phyloP scores from a whole-genome alignment of 2,797 vertebrate genomes.

The Molossus molossus region DNA sequence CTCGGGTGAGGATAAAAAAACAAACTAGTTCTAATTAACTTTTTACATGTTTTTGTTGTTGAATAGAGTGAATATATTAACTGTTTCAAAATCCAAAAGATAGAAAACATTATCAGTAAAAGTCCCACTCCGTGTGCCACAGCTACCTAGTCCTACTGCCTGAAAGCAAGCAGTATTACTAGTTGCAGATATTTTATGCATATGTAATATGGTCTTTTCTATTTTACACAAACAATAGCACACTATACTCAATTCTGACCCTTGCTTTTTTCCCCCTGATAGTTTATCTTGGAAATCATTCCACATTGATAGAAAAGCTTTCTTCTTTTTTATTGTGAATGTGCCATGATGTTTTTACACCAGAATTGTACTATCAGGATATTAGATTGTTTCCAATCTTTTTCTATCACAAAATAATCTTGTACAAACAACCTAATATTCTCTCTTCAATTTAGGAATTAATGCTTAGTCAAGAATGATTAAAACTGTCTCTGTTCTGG shows the following conservation, averaged over 20 bases:
- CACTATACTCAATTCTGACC: background rate
- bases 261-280: background rate
- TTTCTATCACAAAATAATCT: background rate
- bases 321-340: background rate
- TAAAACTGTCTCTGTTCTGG: conserved; percentile 13
- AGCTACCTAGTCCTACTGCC: background rate
- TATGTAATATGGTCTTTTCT: background rate
- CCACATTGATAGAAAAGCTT: background rate
- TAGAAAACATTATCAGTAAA: background rate
- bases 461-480: background rate
- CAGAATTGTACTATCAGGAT: background rate
- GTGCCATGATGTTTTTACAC: background rate
- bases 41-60: background rate
- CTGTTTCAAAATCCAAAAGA: conserved; percentile 5
- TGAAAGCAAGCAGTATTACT: background rate
- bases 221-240: background rate
- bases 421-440: background rate
- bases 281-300: conserved; percentile 34
- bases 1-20: no score
- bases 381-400: background rate
- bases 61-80: background rate
- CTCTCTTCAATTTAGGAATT: background rate
- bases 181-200: background rate
- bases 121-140: background rate
- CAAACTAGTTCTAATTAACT: background rate